Percentiles rank a stretch among this genome's conserved stretches.
phyloP scores from a whole-genome alignment of 2,888 invertebrate species.

The Punctoribates punctum region DNA sequence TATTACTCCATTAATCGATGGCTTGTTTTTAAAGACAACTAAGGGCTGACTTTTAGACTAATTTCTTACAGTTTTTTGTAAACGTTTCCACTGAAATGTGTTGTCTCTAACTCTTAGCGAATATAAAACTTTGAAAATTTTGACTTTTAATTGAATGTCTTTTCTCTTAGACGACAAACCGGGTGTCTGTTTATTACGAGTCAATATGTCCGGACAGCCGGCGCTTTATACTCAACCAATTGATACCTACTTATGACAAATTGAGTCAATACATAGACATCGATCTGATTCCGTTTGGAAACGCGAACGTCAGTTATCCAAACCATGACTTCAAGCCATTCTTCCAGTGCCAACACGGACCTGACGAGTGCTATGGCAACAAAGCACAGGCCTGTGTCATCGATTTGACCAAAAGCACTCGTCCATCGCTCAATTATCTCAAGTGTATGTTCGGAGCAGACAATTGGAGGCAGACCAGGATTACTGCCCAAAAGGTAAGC shows the following conservation, averaged over 20 bases:
- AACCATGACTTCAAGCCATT: slow-evolving; percentile 39
- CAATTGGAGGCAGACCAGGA: slow-evolving; percentile 31
- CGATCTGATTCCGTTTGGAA: slow-evolving; percentile 39
- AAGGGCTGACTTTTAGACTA: too few relatives aligned
- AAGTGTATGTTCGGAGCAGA: slow-evolving; percentile 38
- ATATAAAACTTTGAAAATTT: background rate
- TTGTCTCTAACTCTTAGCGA: background rate
- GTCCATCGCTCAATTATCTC: slow-evolving; percentile 36
- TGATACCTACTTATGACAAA: slow-evolving; percentile 39
- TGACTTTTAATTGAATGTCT: background rate
- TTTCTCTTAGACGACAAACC: background rate
- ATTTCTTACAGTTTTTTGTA: too few relatives aligned
- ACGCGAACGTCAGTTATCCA: slow-evolving; percentile 42
- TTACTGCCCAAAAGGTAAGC: slow-evolving; percentile 39
- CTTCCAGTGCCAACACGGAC: slow-evolving; percentile 47
- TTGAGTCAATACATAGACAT: slow-evolving; percentile 38
- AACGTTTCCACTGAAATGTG: background rate
- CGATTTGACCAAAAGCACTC: slow-evolving; percentile 39
- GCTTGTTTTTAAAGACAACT: too few relatives aligned
- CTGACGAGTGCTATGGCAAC: slow-evolving; percentile 47
- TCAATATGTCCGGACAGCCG: slow-evolving; percentile 40
- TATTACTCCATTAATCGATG: background rate
- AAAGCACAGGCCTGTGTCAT: slow-evolving; percentile 45
- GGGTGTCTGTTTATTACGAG: slow-evolving; percentile 38
- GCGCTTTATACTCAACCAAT: slow-evolving; percentile 36